Base-by-base conservation (phyloP, 2,113 vertebrate species). In the Campylomormyrus numenius region DNA sequence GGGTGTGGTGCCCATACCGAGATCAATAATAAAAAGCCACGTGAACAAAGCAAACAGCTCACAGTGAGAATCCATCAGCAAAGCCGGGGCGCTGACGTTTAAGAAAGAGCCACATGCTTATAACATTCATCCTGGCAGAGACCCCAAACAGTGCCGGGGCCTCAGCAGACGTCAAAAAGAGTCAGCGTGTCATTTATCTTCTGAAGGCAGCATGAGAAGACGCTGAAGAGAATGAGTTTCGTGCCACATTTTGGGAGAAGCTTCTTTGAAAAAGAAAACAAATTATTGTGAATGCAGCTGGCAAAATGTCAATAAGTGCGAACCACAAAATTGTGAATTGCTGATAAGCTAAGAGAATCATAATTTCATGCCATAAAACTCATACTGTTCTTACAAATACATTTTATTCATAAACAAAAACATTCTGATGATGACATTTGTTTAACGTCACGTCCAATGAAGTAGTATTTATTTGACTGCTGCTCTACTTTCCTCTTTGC, bases 21-120 rank as follows among this genome's bases (percentile, higher is more conserved):
- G 48, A 27, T 53, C 49, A 2, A 53, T 74, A 42, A 39, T 39
- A 42, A 80, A 80, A 80, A 42, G 74, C 35, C 35, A 80, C 39
- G 4, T 19, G 74, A 42, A 42, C 35, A 39, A 42, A 80, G 31
- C 74, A 42, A 80, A 80, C 74, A 8, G 74, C 31, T 42, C 74
- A 17, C 17, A 42, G 35, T 42, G 74, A 77, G 74, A 39, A 42
- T 77, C 85, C 92, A 91, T 87, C 88, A 92, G 91, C 90, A 89
- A 11, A 50, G 49, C 74, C 21, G 7, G 4, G 87, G 21, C 21
- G 88, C 31, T 27, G 70, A 86, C 11, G 48, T 50, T 90, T 53
- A 66, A 15, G 46, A 62, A 87, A 13, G 94, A 92, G 90, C 83
- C 77, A 6, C 85, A 50, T 49, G 90, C 91, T 70, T 19, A 87